Percentiles rank a stretch among this genome's conserved stretches.
These are phyloP conservation scores for Lichenostomus cassidix DNA, from an alignment of 2,113 vertebrate species.

Conservation along the genomic window DNA sequence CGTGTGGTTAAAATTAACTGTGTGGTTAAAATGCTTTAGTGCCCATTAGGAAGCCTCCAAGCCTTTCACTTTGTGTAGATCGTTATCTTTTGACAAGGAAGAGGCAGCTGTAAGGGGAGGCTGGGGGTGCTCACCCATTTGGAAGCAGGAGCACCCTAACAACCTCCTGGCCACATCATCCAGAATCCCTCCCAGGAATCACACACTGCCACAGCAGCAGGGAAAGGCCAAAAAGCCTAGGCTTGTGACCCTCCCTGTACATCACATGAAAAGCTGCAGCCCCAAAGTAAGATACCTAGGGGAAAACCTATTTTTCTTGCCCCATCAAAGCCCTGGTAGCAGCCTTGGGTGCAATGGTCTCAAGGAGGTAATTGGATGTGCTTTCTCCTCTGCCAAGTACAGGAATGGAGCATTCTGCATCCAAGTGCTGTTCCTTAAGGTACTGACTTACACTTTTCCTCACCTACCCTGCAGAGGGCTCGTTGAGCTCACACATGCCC, in stretches of 20 bases:
- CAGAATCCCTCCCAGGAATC: neutral
- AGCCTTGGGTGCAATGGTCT: neutral
- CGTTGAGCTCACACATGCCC: neutral
- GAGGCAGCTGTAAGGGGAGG: neutral
- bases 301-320: neutral
- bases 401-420: neutral
- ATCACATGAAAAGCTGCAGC: neutral
- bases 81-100: neutral
- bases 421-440: neutral
- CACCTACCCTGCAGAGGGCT: neutral
- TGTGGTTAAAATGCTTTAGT: neutral
- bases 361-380: neutral
- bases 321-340: neutral
- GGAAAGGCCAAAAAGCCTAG: neutral
- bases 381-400: rapidly evolving
- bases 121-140: neutral
- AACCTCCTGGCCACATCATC: neutral
- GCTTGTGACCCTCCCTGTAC: neutral
- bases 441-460: neutral
- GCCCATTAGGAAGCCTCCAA: neutral
- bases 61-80: neutral
- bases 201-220: neutral
- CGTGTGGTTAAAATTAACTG: neutral
- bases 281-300: neutral
- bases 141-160: neutral